Conservation (phyloP, 2,888 invertebrate genomes). For the Ctenicera cuprea region DNA sequence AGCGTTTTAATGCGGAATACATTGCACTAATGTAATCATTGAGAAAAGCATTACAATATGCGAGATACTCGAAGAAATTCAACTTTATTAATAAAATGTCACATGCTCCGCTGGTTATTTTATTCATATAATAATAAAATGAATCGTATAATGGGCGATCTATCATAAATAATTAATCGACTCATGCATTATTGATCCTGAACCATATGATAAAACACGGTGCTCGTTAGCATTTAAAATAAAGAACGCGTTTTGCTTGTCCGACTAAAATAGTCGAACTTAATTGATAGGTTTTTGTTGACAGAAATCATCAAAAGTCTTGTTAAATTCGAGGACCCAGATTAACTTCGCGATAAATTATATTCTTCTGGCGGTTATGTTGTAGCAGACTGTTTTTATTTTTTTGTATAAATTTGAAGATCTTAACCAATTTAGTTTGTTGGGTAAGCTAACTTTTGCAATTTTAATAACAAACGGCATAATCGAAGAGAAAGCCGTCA, state of each 20-base stretch:
- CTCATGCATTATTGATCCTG: conserved; percentile 71
- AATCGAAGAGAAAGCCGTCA: too few relatives aligned
- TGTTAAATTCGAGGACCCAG: conserved; percentile 52
- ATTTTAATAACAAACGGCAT: too few relatives aligned
- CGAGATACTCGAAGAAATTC: conserved; percentile 31
- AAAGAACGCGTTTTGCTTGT: conserved; percentile 57
- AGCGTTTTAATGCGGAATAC: conserved; percentile 1
- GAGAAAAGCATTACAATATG: conserved; percentile 8
- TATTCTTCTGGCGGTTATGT: not conserved
- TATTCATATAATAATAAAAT: conserved; percentile 59
- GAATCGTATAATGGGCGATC: conserved; percentile 68
- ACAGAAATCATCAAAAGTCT: conserved; percentile 65
- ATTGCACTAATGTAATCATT: conserved; percentile 12
- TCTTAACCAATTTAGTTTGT: not conserved
- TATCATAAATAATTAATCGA: conserved; percentile 71
- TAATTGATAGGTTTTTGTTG: conserved; percentile 66
- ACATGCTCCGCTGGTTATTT: conserved; percentile 12
- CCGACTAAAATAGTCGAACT: conserved; percentile 65
- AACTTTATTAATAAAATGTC: conserved; percentile 36
- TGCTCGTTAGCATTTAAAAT: conserved; percentile 64
- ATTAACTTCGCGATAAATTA: conserved; percentile 18
- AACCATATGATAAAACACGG: conserved; percentile 67
- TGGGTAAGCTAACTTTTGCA: too few relatives aligned
- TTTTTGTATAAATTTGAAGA: not conserved
- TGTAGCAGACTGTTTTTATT: not conserved